These are phyloP conservation scores for Autographa gamma DNA, from an alignment of 2,888 invertebrate genomes.

Conservation along the genomic window DNA sequence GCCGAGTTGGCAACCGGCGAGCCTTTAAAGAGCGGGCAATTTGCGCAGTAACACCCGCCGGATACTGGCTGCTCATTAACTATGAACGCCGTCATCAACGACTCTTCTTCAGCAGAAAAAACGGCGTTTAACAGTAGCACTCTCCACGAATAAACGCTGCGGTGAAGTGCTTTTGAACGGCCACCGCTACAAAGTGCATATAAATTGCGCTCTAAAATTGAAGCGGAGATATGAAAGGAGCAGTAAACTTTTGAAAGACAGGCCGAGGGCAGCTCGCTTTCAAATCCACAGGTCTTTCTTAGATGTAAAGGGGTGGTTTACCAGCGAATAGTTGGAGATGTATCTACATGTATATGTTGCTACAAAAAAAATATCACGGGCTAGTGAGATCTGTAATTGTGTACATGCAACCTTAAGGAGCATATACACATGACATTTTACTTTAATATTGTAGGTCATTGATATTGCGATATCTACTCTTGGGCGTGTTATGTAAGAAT, in stretches of 20 bases:
- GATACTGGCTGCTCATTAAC: slow-evolving; percentile 88
- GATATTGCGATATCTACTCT: slow-evolving; percentile 7
- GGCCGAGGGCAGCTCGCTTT: slow-evolving; percentile 74
- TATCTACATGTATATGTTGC: not conserved
- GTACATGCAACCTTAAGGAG: slow-evolving; percentile 29
- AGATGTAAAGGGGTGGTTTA: slow-evolving; percentile 51
- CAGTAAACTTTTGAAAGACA: slow-evolving; percentile 79
- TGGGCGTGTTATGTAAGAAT: not conserved
- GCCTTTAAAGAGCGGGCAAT: slow-evolving; percentile 83
- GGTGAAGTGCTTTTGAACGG: slow-evolving; percentile 80
- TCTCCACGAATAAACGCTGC: slow-evolving; percentile 80
- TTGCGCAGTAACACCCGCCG: slow-evolving; percentile 82
- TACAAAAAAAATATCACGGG: not conserved
- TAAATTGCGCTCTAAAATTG: slow-evolving; percentile 86
- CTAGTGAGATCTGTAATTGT: not conserved
- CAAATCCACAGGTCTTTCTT: slow-evolving; percentile 54
- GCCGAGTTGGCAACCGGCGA: slow-evolving; percentile 79
- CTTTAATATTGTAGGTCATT: not conserved
- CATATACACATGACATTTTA: not conserved
- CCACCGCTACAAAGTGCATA: slow-evolving; percentile 87
- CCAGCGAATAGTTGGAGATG: slow-evolving; percentile 17
- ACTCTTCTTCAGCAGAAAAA: slow-evolving; percentile 86
- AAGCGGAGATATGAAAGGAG: slow-evolving; percentile 84
- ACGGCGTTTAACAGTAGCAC: slow-evolving; percentile 83
- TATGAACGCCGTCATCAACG: slow-evolving; percentile 88